Base-by-base conservation (phyloP, 1,140 invertebrate species). In the Teleogryllus occipitalis region DNA sequence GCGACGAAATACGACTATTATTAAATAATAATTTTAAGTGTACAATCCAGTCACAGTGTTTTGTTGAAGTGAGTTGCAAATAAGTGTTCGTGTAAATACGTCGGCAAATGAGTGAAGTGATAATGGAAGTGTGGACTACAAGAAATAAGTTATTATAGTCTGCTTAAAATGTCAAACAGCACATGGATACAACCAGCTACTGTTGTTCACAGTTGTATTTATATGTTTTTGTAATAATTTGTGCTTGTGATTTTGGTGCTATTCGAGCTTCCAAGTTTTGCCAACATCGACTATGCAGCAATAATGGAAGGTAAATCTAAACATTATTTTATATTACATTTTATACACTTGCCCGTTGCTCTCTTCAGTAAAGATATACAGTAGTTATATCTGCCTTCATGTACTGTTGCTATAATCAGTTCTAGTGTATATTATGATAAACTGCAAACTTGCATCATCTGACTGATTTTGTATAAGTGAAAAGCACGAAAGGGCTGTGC, bases 171-270 rank as follows among this genome's bases (percentile, higher is more conserved):
- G 10, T 65, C 54, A 65, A 65, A 65, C 54, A 65, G 54, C 54
- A 65, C 54, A 65, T 65, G 54, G 54, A 65, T 65, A 65, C 54
- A 65, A 14, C 18, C 54, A 18, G 18, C 54, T 65, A 14, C 54
- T 65, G 54, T 65, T 14, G 10, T 14, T 14, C 18, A 65, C 54
- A 65, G 54, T 65, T 65, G 54, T 65, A 65, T 65, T 65, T 65
- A 65, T 65, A 65, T 14, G 18, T 65, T 14, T 65, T 65, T 65
- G 10, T 65, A 14, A 65, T 65, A 18, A 65, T 65, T 18, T 65
- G 54, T 65, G 54, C 54, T 65, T 65, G 54, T 65, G 54, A 65
- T 65, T 65, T 65, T 65, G 54, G 54, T 65, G 54, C 54, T 65
- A 65, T 65, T 65, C 18, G 54, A 65, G 54, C 54, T 65, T 65